Evolutionary conservation across 2,888 invertebrate species (phyloP).

Genomic region (Nephrocerus scutellatus): DNA sequence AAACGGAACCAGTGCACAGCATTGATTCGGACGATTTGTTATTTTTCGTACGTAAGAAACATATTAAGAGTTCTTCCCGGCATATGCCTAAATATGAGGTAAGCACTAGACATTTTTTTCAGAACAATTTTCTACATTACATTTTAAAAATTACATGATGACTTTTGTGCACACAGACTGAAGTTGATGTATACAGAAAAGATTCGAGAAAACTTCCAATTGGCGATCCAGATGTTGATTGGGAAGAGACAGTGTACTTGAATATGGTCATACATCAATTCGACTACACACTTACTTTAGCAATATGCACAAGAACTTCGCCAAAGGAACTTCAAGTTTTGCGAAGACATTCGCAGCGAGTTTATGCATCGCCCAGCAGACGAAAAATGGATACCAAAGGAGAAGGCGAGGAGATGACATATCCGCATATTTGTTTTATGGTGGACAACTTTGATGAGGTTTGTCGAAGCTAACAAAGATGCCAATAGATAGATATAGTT

Average conservation of each 20-base stretch:
- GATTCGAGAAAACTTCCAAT: conserved; percentile 95
- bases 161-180: conserved; percentile 56
- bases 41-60: conserved; percentile 91
- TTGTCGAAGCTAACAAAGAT: conserved; percentile 18
- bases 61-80: conserved; percentile 78
- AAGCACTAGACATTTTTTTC: conserved; percentile 25
- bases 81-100: conserved; percentile 87
- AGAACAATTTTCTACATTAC: not conserved
- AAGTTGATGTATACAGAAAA: conserved; percentile 94
- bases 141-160: not conserved
- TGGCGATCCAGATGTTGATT: conserved; percentile 92
- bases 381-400: conserved; percentile 98
- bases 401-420: conserved; percentile 96
- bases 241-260: conserved; percentile 98
- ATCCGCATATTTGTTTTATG: conserved; percentile 98
- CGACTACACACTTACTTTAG: conserved; percentile 94
- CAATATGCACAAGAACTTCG: conserved; percentile 95
- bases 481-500: not conserved
- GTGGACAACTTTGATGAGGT: conserved; percentile 99
- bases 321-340: conserved; percentile 96
- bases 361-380: conserved; percentile 95
- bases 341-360: conserved; percentile 84
- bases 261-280: conserved; percentile 98
- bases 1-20: conserved; percentile 65
- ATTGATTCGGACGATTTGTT: conserved; percentile 91